phyloP scores from a whole-genome alignment of 1,140 invertebrate genomes.

The Triops longicaudatus region DNA sequence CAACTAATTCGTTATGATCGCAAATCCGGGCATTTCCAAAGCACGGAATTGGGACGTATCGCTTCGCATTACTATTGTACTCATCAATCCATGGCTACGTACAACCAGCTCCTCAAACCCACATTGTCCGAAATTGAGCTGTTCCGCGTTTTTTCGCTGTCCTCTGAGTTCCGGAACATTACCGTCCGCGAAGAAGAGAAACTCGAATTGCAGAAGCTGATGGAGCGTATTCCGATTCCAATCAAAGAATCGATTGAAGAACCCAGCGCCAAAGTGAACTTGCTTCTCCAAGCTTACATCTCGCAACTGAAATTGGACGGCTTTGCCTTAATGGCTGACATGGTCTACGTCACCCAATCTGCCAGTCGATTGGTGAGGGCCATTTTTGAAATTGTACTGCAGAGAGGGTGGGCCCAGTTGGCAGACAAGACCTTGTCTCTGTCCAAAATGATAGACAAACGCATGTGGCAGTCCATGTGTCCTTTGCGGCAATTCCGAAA shows the following conservation, averaged over 20 bases:
- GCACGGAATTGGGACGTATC: slow-evolving; percentile 89
- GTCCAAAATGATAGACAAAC: slow-evolving; percentile 97
- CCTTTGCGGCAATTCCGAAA: slow-evolving; percentile 95
- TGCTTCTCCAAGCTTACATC: slow-evolving; percentile 94
- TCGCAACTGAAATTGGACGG: slow-evolving; percentile 97
- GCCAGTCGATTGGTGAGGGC: slow-evolving; percentile 90
- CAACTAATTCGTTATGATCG: slow-evolving; percentile 93
- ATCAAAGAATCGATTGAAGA: slow-evolving; percentile 99
- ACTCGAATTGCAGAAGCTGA: slow-evolving; percentile 89
- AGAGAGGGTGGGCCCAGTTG: slow-evolving; percentile 91
- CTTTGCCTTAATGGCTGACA: slow-evolving; percentile 97
- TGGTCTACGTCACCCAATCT: slow-evolving; percentile 98
- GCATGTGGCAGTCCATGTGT: slow-evolving; percentile 99
- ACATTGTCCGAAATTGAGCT: slow-evolving; percentile 96
- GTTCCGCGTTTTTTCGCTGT: slow-evolving; percentile 98
- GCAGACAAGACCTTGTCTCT: slow-evolving; percentile 91
- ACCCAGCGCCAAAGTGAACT: slow-evolving; percentile 93
- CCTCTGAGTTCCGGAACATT: slow-evolving; percentile 85
- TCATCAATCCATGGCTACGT: slow-evolving; percentile 91
- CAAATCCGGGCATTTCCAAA: slow-evolving; percentile 85
- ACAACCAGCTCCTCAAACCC: slow-evolving; percentile 93
- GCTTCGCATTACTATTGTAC: slow-evolving; percentile 98
- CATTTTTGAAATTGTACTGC: slow-evolving; percentile 88
- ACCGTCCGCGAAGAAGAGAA: slow-evolving; percentile 97
- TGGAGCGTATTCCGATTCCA: slow-evolving; percentile 96